Conservation (phyloP, 2,888 invertebrate species). For the Osmoderma eremita region DNA sequence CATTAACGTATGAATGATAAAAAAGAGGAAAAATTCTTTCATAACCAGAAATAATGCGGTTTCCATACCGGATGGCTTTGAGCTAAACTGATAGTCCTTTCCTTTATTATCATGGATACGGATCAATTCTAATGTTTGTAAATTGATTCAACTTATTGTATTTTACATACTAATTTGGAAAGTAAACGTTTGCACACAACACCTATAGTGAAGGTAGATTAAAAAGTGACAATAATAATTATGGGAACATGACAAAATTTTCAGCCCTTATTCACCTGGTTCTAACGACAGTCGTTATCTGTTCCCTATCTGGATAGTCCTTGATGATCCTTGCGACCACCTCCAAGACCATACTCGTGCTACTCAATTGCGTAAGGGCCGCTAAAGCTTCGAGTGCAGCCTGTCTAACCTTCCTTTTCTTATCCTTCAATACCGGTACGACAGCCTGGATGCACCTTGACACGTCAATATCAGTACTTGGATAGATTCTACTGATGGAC, state of each 20-base stretch:
- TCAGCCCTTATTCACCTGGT: slow-evolving; percentile 69
- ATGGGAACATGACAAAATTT: background rate
- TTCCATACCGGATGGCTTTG: too few species aligned
- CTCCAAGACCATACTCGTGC: slow-evolving; percentile 71
- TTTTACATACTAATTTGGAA: too few species aligned
- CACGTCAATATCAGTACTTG: slow-evolving; percentile 74
- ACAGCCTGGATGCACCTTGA: slow-evolving; percentile 58
- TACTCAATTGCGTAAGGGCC: slow-evolving; percentile 78
- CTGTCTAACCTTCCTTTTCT: slow-evolving; percentile 79
- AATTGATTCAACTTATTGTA: too few species aligned
- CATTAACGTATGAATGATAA: too few species aligned
- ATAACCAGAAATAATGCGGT: too few species aligned
- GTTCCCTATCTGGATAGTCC: slow-evolving; percentile 68
- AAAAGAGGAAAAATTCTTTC: too few species aligned
- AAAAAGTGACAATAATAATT: background rate
- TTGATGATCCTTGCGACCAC: slow-evolving; percentile 70
- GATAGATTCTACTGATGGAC: slow-evolving; percentile 80
- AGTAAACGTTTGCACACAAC: too few species aligned
- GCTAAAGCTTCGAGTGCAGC: slow-evolving; percentile 83
- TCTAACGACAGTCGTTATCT: slow-evolving; percentile 76
- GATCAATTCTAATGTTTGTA: too few species aligned
- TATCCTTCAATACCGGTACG: slow-evolving; percentile 62
- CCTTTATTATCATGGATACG: too few species aligned
- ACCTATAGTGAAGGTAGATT: too few species aligned
- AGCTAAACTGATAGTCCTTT: too few species aligned